Conservation (phyloP, 2,888 invertebrate species). For the Leptopilina syphax region DNA sequence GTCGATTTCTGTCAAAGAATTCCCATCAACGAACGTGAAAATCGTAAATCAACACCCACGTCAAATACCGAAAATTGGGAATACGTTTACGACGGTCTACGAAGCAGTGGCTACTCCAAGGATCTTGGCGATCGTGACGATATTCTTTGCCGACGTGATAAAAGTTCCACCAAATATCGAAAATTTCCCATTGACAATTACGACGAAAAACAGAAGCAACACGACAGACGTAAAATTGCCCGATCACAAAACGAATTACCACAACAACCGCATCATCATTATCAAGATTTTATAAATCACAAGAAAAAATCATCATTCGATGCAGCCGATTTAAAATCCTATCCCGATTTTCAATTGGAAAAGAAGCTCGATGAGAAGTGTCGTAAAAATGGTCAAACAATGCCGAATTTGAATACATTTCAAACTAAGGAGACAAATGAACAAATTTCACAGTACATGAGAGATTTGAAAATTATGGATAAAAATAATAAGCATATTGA, state of each 20-base stretch:
- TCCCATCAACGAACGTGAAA: conserved; percentile 10
- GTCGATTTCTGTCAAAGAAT: conserved; percentile 59
- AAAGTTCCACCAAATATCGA: conserved; percentile 50
- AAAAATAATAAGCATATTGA: conserved; percentile 40
- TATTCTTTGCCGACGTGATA: conserved; percentile 74
- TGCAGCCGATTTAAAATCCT: conserved; percentile 8
- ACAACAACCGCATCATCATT: conserved; percentile 45
- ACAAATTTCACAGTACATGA: conserved; percentile 37
- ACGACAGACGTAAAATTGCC: conserved; percentile 54
- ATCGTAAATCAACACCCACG: conserved; percentile 46
- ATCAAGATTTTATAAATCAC: conserved; percentile 49
- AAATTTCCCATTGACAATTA: no score
- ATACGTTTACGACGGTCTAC: conserved; percentile 87
- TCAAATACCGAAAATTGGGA: conserved; percentile 83
- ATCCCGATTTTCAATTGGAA: background rate
- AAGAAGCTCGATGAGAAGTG: conserved; percentile 39
- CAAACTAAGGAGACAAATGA: conserved; percentile 46
- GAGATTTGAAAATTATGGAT: background rate
- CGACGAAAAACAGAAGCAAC: conserved; percentile 57
- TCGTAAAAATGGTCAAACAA: conserved; percentile 31
- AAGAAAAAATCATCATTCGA: conserved; percentile 63
- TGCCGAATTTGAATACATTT: conserved; percentile 59
- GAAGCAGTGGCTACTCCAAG: conserved; percentile 84
- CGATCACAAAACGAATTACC: conserved; percentile 30
- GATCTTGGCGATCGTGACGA: conserved; percentile 84